Evolutionary conservation across 2,888 invertebrate genomes (phyloP), one percentile per base, ranked within the genome.

Genomic region (Amphimallon solstitiale): DNA sequence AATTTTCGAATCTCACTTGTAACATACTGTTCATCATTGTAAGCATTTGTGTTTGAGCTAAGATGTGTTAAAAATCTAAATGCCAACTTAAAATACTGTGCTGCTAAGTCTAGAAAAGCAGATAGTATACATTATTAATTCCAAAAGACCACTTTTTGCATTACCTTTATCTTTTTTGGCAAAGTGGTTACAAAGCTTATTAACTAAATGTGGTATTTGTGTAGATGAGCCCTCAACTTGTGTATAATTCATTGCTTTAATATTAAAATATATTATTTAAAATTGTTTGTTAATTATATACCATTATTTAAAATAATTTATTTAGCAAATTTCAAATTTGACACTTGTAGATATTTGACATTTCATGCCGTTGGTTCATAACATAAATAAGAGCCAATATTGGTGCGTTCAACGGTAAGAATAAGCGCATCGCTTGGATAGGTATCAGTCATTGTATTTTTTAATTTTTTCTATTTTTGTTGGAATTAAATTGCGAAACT

Each of bases 161-260:
- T 64, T 68, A 73, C 72, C 71, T 68, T 71, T 68, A 71, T 80
- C 76, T 64, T 79, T 74, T 66, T 75, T 76, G 5, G 81, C 76
- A 49, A 79, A 74, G 66, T 77, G 74, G 68, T 78, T 78, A 71
- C 81, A 82, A 51, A 82, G 74, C 70, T 80, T 78, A 59, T 71
- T 72, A 48, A 74, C 65, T 62, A 74, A 68, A 14, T 63, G 60
- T 5, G 74, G 72, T 17, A 74, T 65, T 56, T 64, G 64, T 43
- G 67, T 65, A 12, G 64, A 68, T 56, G 48, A 38, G 17, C 35
- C 65, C 2, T 70, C 69, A 51, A 62, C 61, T 48, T 66, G 70
- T 14, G 67, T 52, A 49, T 51, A 69, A 63, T 71, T 70, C 75
- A 75, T 74, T 52, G 54, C 67, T 56, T 23, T 45, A 66, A 76